These are phyloP conservation scores for Microtus pennsylvanicus DNA, from an alignment of 2,113 vertebrate species.

Conservation along the genomic window DNA sequence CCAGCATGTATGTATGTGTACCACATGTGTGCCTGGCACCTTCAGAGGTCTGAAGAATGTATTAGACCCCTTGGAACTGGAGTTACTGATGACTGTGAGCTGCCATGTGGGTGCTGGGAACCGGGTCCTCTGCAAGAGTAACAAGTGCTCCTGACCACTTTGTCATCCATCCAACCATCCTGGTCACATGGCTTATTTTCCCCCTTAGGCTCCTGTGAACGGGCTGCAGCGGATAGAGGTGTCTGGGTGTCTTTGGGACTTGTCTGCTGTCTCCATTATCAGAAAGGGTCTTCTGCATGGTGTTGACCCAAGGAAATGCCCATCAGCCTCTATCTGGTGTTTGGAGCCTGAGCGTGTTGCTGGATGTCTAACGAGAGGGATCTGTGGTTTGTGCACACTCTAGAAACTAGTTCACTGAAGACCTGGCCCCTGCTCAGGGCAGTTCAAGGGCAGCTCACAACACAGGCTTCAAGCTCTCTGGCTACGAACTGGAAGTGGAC, in stretches of 20 bases:
- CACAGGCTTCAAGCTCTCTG: not conserved
- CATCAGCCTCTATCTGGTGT: not conserved
- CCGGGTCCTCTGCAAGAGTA: not conserved
- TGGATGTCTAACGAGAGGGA: not conserved
- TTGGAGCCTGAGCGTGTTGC: not conserved
- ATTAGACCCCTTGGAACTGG: not conserved
- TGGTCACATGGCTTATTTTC: not conserved
- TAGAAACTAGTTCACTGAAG: not conserved
- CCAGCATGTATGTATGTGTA: not conserved
- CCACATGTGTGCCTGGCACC: not conserved
- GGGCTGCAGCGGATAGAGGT: not conserved
- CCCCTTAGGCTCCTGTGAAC: not conserved
- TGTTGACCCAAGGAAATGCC: not conserved
- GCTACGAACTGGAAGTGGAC: not conserved
- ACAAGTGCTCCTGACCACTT: not conserved
- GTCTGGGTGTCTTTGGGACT: not conserved
- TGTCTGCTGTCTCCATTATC: not conserved
- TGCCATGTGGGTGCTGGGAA: not conserved
- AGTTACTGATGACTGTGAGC: not conserved
- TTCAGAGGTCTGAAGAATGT: not conserved
- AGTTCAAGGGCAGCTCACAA: no score
- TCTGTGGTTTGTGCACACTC: not conserved
- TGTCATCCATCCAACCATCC: not conserved
- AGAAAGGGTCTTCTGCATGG: not conserved
- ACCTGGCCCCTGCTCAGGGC: not conserved